Evolutionary conservation across 2,113 vertebrate species (phyloP).

Genomic region (Natator depressus): DNA sequence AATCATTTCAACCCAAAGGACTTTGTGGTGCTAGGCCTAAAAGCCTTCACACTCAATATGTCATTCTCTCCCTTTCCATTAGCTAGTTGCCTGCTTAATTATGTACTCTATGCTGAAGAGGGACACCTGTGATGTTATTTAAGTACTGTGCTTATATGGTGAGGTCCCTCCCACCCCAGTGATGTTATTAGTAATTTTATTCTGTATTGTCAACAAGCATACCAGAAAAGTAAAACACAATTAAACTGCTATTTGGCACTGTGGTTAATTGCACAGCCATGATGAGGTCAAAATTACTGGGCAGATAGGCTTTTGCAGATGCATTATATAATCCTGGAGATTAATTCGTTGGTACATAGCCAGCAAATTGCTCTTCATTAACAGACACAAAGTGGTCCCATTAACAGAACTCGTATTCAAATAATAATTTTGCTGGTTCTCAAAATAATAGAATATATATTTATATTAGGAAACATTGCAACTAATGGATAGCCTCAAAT

Average conservation of each 20-base stretch:
- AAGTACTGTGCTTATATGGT: background rate
- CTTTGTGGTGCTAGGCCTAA: background rate
- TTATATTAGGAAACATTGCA: conserved; percentile 7
- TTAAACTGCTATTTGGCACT: conserved; percentile 68
- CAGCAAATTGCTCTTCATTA: conserved; percentile 74
- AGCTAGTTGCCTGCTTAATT: conserved; percentile 57
- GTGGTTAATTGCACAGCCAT: conserved; percentile 73
- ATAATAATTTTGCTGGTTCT: conserved; percentile 32
- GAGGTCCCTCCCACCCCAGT: background rate
- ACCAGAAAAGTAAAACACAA: conserved; percentile 75
- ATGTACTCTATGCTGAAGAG: background rate
- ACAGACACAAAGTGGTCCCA: conserved; percentile 55
- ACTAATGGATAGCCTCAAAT: background rate
- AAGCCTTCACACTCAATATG: conserved; percentile 3
- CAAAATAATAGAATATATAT: background rate
- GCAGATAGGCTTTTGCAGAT: conserved; percentile 76
- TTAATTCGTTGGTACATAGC: conserved; percentile 75
- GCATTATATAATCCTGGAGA: conserved; percentile 64
- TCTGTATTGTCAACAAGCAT: conserved; percentile 29
- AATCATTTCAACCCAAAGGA: background rate
- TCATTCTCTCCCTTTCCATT: conserved; percentile 1
- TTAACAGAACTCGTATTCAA: conserved; percentile 67
- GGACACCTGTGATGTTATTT: conserved; percentile 50
- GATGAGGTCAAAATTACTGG: conserved; percentile 74
- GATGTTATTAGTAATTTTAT: conserved; percentile 39